These are phyloP conservation scores for Crepidodera aurea DNA, from an alignment of 2,888 invertebrate genomes.

Conservation along the genomic window DNA sequence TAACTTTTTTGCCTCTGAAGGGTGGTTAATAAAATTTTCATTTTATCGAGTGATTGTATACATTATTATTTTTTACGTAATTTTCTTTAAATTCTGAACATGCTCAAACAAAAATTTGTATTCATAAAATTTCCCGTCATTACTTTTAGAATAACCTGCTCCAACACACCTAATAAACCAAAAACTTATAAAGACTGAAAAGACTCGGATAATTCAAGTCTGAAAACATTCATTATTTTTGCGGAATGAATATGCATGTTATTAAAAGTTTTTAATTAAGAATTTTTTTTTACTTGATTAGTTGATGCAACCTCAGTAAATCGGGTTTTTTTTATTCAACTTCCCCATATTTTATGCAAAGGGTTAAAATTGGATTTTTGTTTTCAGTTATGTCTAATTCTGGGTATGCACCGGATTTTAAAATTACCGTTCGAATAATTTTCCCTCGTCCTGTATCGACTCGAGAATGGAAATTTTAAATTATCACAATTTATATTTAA, in stretches of 20 bases:
- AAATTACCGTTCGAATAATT: too few relatives aligned
- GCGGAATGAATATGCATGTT: conserved; percentile 11
- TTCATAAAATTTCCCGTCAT: too few relatives aligned
- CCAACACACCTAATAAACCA: neutral
- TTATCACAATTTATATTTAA: too few relatives aligned
- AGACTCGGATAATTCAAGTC: neutral
- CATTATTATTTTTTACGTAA: too few relatives aligned
- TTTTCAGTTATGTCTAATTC: neutral
- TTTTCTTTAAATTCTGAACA: too few relatives aligned
- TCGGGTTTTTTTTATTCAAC: neutral
- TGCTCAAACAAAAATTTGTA: too few relatives aligned
- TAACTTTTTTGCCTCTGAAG: too few relatives aligned
- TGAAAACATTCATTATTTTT: neutral
- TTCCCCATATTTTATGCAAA: neutral
- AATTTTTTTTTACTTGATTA: conserved; percentile 9
- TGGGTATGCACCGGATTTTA: too few relatives aligned
- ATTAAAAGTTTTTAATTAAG: conserved; percentile 13
- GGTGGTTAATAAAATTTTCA: too few relatives aligned
- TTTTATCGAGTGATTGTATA: too few relatives aligned
- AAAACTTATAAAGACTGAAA: neutral
- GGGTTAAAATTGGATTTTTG: conserved; percentile 4
- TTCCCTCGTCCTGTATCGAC: too few relatives aligned
- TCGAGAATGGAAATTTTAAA: too few relatives aligned
- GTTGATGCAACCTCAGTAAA: conserved; percentile 5
- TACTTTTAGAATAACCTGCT: neutral